Evolutionary conservation across 2,888 invertebrate genomes (phyloP), one percentile per base, ranked within the genome.

Genomic region (Caradrina kadenii): DNA sequence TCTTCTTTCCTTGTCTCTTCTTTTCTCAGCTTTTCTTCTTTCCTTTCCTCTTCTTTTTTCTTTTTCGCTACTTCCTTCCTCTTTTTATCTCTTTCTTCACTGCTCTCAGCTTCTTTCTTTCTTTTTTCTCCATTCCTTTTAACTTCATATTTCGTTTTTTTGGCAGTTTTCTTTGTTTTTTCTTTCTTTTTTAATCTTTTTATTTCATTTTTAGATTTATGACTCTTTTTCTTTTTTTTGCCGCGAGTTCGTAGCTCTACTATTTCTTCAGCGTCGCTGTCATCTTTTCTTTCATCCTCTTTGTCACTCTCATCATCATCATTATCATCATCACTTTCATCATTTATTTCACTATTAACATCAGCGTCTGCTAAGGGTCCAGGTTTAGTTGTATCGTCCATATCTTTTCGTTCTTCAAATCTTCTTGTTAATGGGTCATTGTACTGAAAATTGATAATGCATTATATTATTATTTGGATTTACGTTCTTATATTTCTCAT

Each of bases 361-460:
- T 21, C 26, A 48, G 17, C 26, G 22, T n/a, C 10, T 39, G 31
- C 19, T 2, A 17, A 52, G 22, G 39, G 15, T 1, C 11, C 7
- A 19, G 13, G 15, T 15, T n/a, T 10, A 42, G 42, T 63, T 52
- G 15, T 22, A 21, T 7, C 15, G 11, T 39, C 26, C 53, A 21
- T 21, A 19, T 15, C 7, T 26, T 26, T 4, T 26, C 4, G 26
- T 26, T 48, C 21, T 26, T 10, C 39, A 22, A 7, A 19, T 69
- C 76, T 75, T 63, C 74, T 75, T n/a, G 69, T 26, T 53, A 56
- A 17, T n/a, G 13, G 26, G 19, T 39, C 10, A 17, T 68, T 31
- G 8, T 26, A 31, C 76, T 76, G 69, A 64, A 76, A 76, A 58
- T 11, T 21, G 0, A 58, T n/a, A 35, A 8, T 42, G 21, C 42